phyloP scores from a whole-genome alignment of 1,140 invertebrate species.

The Aplysia californica region DNA sequence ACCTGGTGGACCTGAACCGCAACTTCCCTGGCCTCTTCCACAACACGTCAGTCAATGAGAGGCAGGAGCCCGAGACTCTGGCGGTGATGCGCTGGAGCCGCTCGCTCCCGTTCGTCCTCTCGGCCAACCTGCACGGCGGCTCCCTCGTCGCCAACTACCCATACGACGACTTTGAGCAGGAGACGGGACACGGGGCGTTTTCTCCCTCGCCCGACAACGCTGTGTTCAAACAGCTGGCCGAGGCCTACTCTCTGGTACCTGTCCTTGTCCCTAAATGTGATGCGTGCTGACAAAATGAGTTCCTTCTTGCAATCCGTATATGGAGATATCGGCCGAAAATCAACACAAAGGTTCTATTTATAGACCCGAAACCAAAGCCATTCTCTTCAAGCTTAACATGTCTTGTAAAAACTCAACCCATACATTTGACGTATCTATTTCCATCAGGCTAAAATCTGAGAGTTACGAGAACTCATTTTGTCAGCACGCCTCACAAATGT shows the following conservation, averaged over 20 bases:
- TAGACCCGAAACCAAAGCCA: no score
- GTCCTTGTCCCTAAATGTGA: no score
- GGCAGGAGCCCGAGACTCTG: constrained; percentile 89
- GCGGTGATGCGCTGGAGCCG: constrained; percentile 93
- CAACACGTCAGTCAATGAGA: constrained; percentile 72
- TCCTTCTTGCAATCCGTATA: no score
- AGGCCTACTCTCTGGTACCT: constrained; percentile 82
- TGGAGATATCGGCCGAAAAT: no score
- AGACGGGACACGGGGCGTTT: constrained; percentile 30
- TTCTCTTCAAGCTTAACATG: no score
- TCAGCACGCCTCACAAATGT: no score
- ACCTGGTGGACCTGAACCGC: constrained; percentile 91
- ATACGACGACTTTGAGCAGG: constrained; percentile 73
- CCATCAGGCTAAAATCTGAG: no score
- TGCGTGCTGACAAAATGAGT: no score
- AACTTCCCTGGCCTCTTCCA: constrained; percentile 94
- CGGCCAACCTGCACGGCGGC: constrained; percentile 96
- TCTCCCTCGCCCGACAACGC: constrained; percentile 82
- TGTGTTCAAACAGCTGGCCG: constrained; percentile 85
- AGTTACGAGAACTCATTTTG: no score
- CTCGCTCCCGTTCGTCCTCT: constrained; percentile 90
- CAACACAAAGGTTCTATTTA: no score
- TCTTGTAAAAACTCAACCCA: no score
- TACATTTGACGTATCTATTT: no score
- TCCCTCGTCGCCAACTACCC: constrained; percentile 92